A percentile compares a stretch with the other conserved stretches of the same genome.
phyloP scores from a whole-genome alignment of 2,113 vertebrate species.

The Platichthys flesus region DNA sequence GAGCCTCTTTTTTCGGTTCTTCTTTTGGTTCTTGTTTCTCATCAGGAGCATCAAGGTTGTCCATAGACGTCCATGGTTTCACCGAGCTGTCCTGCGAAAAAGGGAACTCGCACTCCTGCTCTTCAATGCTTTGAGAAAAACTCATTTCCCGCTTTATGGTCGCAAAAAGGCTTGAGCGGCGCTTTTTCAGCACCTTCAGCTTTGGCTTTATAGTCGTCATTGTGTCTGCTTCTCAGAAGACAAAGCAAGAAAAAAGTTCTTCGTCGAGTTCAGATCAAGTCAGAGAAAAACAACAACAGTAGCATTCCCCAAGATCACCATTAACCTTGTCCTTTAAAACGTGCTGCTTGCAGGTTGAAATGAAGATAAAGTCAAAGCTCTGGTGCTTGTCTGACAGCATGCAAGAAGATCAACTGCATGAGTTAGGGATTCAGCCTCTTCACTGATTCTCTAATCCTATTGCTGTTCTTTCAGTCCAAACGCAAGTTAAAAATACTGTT shows the following conservation, averaged over 20 bases:
- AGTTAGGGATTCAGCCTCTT: conserved; percentile 74
- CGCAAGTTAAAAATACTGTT: conserved; percentile 86
- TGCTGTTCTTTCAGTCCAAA: conserved; percentile 80
- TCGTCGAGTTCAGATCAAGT: conserved; percentile 14
- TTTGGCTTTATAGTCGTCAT: conserved; percentile 69
- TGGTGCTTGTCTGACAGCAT: conserved; percentile 49
- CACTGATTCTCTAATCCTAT: conserved; percentile 82
- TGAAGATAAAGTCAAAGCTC: conserved; percentile 49
- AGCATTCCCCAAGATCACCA: conserved; percentile 41
- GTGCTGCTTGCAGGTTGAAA: conserved; percentile 23
- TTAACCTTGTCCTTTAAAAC: conserved; percentile 1
- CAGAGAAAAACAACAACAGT: conserved; percentile 17
- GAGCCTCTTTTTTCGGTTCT: not conserved
- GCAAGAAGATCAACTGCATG: conserved; percentile 70
- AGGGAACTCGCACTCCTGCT: conserved; percentile 78
- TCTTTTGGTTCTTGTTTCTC: not conserved
- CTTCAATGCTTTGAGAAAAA: conserved; percentile 63
- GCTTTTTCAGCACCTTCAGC: conserved; percentile 68
- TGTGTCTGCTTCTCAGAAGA: conserved; percentile 14
- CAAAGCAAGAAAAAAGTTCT: not conserved
- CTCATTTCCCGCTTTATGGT: conserved; percentile 82
- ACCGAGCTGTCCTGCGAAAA: conserved; percentile 87
- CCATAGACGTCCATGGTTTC: conserved; percentile 89
- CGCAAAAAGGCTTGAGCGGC: conserved; percentile 84
- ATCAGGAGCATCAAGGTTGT: conserved; percentile 70